Base-by-base conservation (phyloP, 2,113 vertebrate genomes). In the Maccullochella peelii region DNA sequence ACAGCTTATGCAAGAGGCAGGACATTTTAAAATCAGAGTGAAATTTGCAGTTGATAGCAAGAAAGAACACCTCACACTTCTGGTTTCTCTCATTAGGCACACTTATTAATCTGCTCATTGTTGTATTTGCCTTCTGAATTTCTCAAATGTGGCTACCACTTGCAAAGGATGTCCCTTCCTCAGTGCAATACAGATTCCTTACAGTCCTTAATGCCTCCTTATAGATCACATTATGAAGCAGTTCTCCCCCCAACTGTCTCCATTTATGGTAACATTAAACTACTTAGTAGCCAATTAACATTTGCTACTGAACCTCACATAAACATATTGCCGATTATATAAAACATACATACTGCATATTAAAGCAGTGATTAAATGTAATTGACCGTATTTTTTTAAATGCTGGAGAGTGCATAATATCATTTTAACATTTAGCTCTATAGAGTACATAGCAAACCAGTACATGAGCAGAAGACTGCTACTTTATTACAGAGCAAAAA, bases 201-300 rank as follows among this genome's bases (percentile, higher is more conserved):
- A 50, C 59, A 79, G 42, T 69, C 16, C 69, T 74, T 73, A 72
- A 80, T 54, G 49, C 18, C 70, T 40, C 25, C 38, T 82, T 30
- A 83, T 6, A 36, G 67, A 59, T 15, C 23, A 54, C 23, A 65
- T 65, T 69, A 44, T 66, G 42, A 4, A 59, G 54, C 15, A 62
- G 18, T 74, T 75, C 47, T 57, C 44, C 30, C 4, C 5, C n/a
- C 40, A 44, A 67, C 36, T 3, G n/a, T 57, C 63, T 62, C 65
- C n/a, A 25, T 77, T 82, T 55, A 75, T n/a, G 6, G 54, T 54
- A 33, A 54, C 36, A 61, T 47, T 52, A 47, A 57, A 52, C 21
- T 33, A 77, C n/a, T 77, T 49, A 62, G 20, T n/a, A 52, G 55
- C 21, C 16, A 49, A 27, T 63, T 47, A 49, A 33, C 21, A 77